Conservation (phyloP, 1,140 invertebrate species). For the Hyphantria cunea region DNA sequence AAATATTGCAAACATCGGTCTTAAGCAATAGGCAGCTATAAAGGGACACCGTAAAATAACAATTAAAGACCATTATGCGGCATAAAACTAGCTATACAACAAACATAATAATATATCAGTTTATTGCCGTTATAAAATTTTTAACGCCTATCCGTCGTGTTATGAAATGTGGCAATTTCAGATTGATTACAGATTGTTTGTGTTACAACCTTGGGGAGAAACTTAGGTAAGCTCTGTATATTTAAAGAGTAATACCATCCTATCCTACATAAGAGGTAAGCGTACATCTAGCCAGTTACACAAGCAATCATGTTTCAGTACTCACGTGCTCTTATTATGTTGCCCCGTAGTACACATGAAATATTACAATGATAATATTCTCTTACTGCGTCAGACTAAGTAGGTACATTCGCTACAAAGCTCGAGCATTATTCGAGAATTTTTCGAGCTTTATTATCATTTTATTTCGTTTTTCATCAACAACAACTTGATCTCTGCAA, state of each 20-base stretch:
- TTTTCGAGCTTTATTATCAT: constrained; percentile 1
- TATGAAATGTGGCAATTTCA: constrained; percentile 17
- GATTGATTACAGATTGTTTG: constrained; percentile 19
- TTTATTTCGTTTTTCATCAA: not conserved
- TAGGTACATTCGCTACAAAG: constrained; percentile 1
- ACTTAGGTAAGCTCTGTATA: constrained; percentile 18
- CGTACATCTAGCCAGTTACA: not conserved
- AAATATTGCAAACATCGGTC: not conserved
- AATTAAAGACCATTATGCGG: constrained; percentile 14
- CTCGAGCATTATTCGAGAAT: not conserved
- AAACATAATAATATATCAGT: constrained; percentile 30
- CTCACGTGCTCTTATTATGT: constrained; percentile 10
- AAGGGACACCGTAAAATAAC: not conserved
- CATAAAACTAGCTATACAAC: constrained; percentile 12
- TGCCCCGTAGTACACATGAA: not conserved
- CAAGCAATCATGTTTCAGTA: constrained; percentile 5
- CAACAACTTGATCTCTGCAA: too few species aligned
- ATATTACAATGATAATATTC: constrained; percentile 10
- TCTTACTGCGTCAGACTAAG: not conserved
- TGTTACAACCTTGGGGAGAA: constrained; percentile 12
- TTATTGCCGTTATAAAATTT: constrained; percentile 37
- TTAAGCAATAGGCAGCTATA: constrained; percentile 14
- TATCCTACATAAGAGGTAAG: not conserved
- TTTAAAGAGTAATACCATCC: constrained; percentile 21
- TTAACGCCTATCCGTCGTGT: constrained; percentile 29